A percentile compares a stretch with the other conserved stretches of the same genome.
Evolutionary conservation across 2,113 vertebrate genomes (phyloP).

Genomic region (Chloropsis cyanopogon): DNA sequence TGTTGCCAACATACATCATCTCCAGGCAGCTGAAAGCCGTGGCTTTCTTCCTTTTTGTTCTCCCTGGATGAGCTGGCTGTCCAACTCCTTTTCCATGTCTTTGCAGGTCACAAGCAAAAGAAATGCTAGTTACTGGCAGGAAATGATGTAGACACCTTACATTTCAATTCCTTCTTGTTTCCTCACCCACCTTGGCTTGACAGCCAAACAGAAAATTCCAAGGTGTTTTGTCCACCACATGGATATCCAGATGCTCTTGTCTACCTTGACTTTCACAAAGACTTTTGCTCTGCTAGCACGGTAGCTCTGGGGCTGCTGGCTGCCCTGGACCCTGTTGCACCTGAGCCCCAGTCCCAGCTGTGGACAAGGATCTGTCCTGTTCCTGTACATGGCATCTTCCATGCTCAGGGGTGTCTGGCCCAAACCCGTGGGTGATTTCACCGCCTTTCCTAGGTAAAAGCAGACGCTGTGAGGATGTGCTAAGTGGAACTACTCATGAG

Average conservation of each 20-base stretch:
- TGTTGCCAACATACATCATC: neutral
- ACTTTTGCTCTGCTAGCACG: neutral
- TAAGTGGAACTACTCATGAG: neutral
- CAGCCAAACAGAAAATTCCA: neutral
- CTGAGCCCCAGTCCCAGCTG: fast-evolving
- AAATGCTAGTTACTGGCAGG: neutral
- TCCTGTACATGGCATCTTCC: fast-evolving
- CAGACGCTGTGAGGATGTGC: neutral
- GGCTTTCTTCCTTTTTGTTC: neutral
- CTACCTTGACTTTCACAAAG: neutral
- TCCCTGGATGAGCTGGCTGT: neutral
- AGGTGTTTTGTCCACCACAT: fast-evolving
- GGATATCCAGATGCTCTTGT: neutral
- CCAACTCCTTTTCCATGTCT: neutral
- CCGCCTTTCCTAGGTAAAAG: neutral
- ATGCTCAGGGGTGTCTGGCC: fast-evolving
- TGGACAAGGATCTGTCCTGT: fast-evolving
- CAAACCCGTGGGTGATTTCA: fast-evolving
- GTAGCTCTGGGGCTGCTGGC: neutral
- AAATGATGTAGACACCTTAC: neutral
- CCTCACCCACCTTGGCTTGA: neutral
- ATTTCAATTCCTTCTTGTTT: neutral
- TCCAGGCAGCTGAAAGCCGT: neutral
- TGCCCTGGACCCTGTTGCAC: neutral
- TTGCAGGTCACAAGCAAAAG: neutral